Evolutionary conservation across 2,113 vertebrate genomes (phyloP).

Genomic region (Corythoichthys haematopterus): DNA sequence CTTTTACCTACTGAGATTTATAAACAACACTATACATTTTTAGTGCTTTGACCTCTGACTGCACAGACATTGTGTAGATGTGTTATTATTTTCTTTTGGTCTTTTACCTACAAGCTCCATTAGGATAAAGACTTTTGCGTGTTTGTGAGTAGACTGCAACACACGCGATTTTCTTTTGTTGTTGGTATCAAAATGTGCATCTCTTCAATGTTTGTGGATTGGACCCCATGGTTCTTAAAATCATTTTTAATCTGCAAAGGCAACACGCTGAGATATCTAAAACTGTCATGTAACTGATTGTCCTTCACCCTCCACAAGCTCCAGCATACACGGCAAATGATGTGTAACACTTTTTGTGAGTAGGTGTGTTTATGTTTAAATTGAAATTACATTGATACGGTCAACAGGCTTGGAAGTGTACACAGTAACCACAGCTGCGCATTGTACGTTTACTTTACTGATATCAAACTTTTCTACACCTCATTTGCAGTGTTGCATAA

Average conservation of each 20-base stretch:
- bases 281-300: constrained; percentile 19
- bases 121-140: not conserved
- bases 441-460: constrained; percentile 20
- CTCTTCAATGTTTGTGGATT: not conserved
- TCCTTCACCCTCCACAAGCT: constrained; percentile 17
- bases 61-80: not conserved
- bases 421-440: constrained; percentile 35
- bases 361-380: constrained; percentile 28
- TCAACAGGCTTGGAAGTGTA: constrained; percentile 27
- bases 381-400: constrained; percentile 29
- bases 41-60: not conserved
- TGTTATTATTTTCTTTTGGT: not conserved
- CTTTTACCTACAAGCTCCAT: not conserved
- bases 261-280: constrained; percentile 51
- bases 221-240: not conserved
- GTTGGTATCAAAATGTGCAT: not conserved
- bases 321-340: constrained; percentile 39
- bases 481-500: constrained; percentile 14
- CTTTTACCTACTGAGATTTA: not conserved
- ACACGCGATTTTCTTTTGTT: not conserved
- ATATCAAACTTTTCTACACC: constrained; percentile 31
- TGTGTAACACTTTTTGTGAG: constrained; percentile 9
- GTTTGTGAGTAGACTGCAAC: not conserved
- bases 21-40: not conserved
- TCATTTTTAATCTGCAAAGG: constrained; percentile 41